Evolutionary conservation across 1,140 invertebrate species (phyloP).

Genomic region (Cyclina sinensis): DNA sequence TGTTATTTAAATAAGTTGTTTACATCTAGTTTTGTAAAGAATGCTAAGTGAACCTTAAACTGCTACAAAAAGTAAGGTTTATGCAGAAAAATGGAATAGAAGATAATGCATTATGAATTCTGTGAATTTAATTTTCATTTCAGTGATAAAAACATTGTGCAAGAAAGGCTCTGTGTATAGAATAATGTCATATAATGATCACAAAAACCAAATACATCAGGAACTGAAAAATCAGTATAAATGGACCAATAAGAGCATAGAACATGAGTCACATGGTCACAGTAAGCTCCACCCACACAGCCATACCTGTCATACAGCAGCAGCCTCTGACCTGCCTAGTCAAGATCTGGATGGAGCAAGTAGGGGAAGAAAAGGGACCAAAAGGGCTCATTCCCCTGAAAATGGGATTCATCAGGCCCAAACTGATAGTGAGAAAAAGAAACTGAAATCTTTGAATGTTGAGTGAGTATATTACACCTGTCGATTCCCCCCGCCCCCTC

Average conservation of each 20-base stretch:
- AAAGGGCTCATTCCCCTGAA: conserved; percentile 47
- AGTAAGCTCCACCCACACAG: neutral
- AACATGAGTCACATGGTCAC: neutral
- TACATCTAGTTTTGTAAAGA: too few relatives aligned
- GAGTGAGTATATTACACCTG: conserved; percentile 36
- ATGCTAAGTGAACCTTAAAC: too few relatives aligned
- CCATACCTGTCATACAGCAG: neutral
- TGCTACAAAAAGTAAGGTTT: too few relatives aligned
- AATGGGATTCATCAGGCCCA: neutral
- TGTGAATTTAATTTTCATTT: conserved; percentile 24
- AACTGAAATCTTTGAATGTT: conserved; percentile 47
- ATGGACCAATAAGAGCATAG: neutral
- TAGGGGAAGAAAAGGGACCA: conserved; percentile 39
- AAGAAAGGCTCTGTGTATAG: conserved; percentile 63
- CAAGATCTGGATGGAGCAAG: too few relatives aligned
- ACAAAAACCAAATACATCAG: neutral
- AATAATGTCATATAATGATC: conserved; percentile 52
- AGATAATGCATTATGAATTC: too few relatives aligned
- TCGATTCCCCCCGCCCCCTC: too few relatives aligned
- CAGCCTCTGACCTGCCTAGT: neutral
- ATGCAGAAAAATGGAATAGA: too few relatives aligned
- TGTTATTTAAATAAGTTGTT: too few relatives aligned
- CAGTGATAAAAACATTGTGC: conserved; percentile 54
- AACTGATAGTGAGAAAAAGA: conserved; percentile 23
- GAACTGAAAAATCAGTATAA: conserved; percentile 17